Percentiles rank a stretch among this genome's conserved stretches.
Evolutionary conservation across 1,140 invertebrate species (phyloP).

Genomic region (Propsilocerus akamusi): DNA sequence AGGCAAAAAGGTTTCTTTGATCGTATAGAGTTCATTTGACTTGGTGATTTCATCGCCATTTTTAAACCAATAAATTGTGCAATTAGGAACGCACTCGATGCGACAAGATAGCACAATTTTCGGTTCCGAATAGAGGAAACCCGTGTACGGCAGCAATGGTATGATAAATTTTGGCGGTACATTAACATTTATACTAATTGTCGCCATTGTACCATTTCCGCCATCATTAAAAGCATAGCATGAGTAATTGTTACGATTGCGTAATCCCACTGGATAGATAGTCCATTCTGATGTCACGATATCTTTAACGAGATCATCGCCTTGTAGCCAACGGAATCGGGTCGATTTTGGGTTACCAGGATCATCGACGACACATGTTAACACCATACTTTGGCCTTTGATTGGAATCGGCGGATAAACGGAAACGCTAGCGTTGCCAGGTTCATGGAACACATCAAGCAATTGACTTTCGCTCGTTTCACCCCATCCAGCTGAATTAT

Average conservation of each 20-base stretch:
- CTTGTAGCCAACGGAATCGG: constrained; percentile 61
- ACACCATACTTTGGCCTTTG: constrained; percentile 55
- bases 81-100: constrained; percentile 73
- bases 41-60: constrained; percentile 41
- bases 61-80: constrained; percentile 66
- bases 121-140: constrained; percentile 39
- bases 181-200: constrained; percentile 56
- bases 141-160: constrained; percentile 58
- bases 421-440: constrained; percentile 46
- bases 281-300: constrained; percentile 52
- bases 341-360: constrained; percentile 54
- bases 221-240: constrained; percentile 68
- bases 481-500: constrained; percentile 73
- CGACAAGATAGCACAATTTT: constrained; percentile 67
- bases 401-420: constrained; percentile 55
- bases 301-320: constrained; percentile 47
- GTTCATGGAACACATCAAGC: constrained; percentile 40
- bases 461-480: constrained; percentile 48
- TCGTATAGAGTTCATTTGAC: constrained; percentile 42
- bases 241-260: constrained; percentile 69
- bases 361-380: constrained; percentile 66
- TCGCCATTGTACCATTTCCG: constrained; percentile 53
- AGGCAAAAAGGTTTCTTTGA: constrained; percentile 39
- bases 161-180: constrained; percentile 74
- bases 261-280: constrained; percentile 59